phyloP scores from a whole-genome alignment of 2,113 vertebrate species.

The Perccottus glenii region DNA sequence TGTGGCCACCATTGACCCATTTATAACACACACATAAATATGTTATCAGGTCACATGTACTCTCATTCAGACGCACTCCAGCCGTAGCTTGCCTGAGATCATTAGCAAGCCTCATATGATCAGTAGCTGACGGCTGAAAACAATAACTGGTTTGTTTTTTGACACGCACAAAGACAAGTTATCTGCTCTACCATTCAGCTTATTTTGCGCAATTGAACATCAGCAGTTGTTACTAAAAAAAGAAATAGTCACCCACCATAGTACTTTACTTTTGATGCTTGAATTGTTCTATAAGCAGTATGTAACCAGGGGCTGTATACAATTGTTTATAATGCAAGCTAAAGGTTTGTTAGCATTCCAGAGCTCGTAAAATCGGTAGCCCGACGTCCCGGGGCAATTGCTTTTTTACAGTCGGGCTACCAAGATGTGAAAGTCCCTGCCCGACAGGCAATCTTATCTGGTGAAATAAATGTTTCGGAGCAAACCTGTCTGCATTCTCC shows the following conservation, averaged over 20 bases:
- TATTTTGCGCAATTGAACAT: slow-evolving; percentile 3
- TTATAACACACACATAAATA: neutral
- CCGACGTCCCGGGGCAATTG: no score
- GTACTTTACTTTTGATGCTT: no score
- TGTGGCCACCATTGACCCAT: neutral
- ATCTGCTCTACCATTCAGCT: neutral
- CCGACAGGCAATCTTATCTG: no score
- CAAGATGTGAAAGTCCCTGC: no score
- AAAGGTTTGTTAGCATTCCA: no score
- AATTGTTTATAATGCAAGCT: no score
- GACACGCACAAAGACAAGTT: slow-evolving; percentile 7
- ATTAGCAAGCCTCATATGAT: slow-evolving; percentile 65
- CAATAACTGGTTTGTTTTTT: slow-evolving; percentile 34
- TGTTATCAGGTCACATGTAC: slow-evolving; percentile 19
- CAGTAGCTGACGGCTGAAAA: slow-evolving; percentile 46
- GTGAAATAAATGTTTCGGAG: no score
- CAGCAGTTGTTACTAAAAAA: neutral
- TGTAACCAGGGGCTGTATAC: no score
- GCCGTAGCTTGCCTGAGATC: slow-evolving; percentile 24
- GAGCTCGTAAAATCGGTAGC: no score
- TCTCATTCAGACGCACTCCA: neutral
- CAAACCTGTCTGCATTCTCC: no score
- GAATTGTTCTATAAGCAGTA: no score
- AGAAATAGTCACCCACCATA: neutral
- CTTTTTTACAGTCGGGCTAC: no score